Conservation (phyloP, 2,113 vertebrate genomes). For the Oncorhynchus mykiss region DNA sequence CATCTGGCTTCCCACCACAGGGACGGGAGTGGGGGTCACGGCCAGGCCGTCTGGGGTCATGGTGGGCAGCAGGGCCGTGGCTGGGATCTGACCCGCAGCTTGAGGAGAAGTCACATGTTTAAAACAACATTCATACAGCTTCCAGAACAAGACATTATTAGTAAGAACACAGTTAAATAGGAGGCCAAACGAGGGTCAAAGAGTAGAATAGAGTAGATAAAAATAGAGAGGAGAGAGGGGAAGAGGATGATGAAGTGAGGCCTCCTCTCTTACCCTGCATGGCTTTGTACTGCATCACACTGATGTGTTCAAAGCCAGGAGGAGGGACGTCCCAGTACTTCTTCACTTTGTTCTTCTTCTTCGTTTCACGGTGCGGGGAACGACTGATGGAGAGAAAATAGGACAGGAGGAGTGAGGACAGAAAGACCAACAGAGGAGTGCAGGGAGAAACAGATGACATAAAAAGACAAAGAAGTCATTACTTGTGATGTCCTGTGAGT, state of each 20-base stretch:
- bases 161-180: too few relatives aligned
- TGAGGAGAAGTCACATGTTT: neutral
- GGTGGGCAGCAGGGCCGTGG: conserved; percentile 89
- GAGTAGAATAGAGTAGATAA: too few relatives aligned
- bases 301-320: conserved; percentile 90
- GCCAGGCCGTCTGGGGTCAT: conserved; percentile 90
- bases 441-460: neutral
- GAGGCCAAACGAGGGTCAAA: too few relatives aligned
- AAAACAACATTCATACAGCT: neutral
- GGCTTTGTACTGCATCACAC: conserved; percentile 95
- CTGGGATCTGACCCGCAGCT: conserved; percentile 95
- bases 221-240: neutral
- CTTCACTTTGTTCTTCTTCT: conserved; percentile 91
- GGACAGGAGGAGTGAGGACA: neutral
- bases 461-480: neutral
- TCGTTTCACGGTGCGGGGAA: conserved; percentile 83
- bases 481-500: neutral
- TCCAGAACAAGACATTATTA: too few relatives aligned
- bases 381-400: conserved; percentile 67
- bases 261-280: conserved; percentile 82
- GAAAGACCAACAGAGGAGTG: neutral
- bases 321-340: conserved; percentile 94
- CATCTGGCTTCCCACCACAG: conserved; percentile 93
- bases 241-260: neutral
- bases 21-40: conserved; percentile 87